Evolutionary conservation across 1,140 invertebrate genomes (phyloP).

Genomic region (Drosophila sulfurigaster): DNA sequence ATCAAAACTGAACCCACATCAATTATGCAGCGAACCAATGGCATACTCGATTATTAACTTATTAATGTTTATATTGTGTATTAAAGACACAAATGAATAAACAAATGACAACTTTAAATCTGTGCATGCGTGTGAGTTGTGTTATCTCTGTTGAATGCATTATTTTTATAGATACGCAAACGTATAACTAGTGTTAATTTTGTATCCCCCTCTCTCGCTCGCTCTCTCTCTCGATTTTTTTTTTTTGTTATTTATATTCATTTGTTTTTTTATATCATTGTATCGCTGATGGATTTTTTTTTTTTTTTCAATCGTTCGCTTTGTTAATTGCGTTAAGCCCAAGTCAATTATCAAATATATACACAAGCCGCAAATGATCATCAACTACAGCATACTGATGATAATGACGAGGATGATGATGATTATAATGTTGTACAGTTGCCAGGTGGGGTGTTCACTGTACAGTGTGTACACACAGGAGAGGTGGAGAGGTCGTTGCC

Average conservation of each 20-base stretch:
- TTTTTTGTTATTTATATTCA: constrained; percentile 15
- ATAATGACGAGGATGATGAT: constrained; percentile 5
- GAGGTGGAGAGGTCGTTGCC: constrained; percentile 38
- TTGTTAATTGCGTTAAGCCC: constrained; percentile 74
- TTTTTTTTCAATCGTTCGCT: constrained; percentile 53
- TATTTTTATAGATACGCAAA: constrained; percentile 10
- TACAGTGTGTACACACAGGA: neutral
- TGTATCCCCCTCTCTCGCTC: neutral
- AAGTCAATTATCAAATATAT: constrained; percentile 69
- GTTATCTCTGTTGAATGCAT: constrained; percentile 29
- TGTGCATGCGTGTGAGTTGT: constrained; percentile 9
- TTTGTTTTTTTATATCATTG: constrained; percentile 26
- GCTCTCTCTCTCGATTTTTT: neutral
- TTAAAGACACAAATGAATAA: constrained; percentile 37
- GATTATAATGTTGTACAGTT: constrained; percentile 10
- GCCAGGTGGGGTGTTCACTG: neutral
- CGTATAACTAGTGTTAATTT: constrained; percentile 13
- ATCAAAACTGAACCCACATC: constrained; percentile 24
- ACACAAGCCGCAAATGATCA: constrained; percentile 22
- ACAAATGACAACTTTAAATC: constrained; percentile 35
- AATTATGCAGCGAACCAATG: constrained; percentile 29
- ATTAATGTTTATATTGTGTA: constrained; percentile 45
- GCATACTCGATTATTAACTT: constrained; percentile 44
- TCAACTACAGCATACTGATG: constrained; percentile 6
- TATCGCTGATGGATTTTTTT: constrained; percentile 32